Evolutionary conservation across 1,140 invertebrate species (phyloP).

Genomic region (Apis cerana): DNA sequence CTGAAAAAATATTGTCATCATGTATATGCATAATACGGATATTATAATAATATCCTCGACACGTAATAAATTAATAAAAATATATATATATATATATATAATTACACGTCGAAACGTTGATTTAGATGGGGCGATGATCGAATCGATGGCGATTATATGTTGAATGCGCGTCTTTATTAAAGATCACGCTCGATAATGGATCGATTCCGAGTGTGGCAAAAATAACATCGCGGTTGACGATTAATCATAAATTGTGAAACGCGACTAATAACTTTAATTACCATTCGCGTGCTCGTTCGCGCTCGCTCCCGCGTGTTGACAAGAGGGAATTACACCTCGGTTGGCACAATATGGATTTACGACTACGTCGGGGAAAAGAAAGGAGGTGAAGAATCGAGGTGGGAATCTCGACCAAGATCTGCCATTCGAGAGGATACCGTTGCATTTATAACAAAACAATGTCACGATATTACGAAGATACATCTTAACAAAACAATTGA

Average conservation of each 20-base stretch:
- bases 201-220: background rate
- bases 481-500: no score
- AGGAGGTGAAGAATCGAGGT: background rate
- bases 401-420: background rate
- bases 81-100: no score
- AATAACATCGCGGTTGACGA: background rate
- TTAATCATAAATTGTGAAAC: conserved; percentile 60
- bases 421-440: no score
- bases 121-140: background rate
- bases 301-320: conserved; percentile 26
- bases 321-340: conserved; percentile 46
- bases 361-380: background rate
- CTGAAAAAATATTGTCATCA: no score
- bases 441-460: background rate
- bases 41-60: background rate
- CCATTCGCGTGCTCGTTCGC: background rate
- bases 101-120: background rate
- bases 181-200: background rate
- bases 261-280: conserved; percentile 60
- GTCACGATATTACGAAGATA: background rate
- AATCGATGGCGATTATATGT: background rate
- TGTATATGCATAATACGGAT: no score
- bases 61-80: background rate
- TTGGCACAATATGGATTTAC: conserved; percentile 28
- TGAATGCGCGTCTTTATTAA: background rate